These are phyloP conservation scores for Lottia gigantea DNA, from an alignment of 2,888 invertebrate species.

Conservation along the genomic window DNA sequence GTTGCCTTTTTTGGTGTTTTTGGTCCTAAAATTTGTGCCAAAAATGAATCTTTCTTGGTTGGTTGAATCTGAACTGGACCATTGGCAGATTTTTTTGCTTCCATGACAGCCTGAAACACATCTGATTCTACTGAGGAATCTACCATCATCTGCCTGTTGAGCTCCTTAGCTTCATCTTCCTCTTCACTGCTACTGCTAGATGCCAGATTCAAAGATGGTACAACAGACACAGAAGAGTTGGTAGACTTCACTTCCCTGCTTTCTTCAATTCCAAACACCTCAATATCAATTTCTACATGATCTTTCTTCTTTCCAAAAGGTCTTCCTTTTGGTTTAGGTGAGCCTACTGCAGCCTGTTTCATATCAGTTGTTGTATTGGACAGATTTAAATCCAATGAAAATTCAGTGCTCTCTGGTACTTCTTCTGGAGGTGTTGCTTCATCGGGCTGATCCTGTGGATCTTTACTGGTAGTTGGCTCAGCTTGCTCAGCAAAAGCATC, in stretches of 20 bases:
- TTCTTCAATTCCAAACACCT: constrained; percentile 53
- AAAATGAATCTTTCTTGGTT: neutral
- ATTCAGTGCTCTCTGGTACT: neutral
- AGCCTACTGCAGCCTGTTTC: neutral
- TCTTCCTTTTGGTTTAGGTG: constrained; percentile 4
- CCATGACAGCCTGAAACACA: constrained; percentile 15
- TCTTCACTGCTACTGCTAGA: constrained; percentile 51
- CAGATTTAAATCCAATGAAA: neutral
- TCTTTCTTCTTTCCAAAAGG: constrained; percentile 28
- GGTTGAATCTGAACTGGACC: constrained; percentile 23
- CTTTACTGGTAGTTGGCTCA: neutral
- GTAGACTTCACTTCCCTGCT: constrained; percentile 39
- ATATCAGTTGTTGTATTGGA: neutral
- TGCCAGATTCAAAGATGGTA: constrained; percentile 49
- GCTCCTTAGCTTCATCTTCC: constrained; percentile 16
- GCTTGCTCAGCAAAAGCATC: neutral
- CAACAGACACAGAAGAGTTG: constrained; percentile 33
- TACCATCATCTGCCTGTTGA: neutral
- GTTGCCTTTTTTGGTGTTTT: constrained; percentile 1
- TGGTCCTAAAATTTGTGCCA: constrained; percentile 1
- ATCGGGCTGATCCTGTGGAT: neutral
- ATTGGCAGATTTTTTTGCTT: constrained; percentile 19
- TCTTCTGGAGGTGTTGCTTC: neutral
- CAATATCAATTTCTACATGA: constrained; percentile 48
- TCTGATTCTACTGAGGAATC: constrained; percentile 20